Conservation (phyloP, 2,113 vertebrate genomes). For the Aythya baeri region DNA sequence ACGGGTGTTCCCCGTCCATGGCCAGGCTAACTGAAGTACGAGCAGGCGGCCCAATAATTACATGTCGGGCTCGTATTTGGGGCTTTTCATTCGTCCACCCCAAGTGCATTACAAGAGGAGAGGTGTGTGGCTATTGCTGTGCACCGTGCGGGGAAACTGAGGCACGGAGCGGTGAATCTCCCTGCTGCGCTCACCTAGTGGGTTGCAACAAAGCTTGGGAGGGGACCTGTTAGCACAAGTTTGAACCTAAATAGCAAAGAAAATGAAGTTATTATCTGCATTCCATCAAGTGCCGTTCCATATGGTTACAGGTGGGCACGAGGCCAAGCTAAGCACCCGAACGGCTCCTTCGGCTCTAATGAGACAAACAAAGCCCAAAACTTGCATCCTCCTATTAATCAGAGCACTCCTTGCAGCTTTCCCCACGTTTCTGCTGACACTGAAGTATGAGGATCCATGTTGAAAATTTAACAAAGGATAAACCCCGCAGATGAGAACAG, state of each 20-base stretch:
- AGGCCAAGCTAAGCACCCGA: conserved; percentile 47
- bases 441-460: background rate
- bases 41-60: background rate
- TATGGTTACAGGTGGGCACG: conserved; percentile 20
- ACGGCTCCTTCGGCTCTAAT: conserved; percentile 9
- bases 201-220: conserved; percentile 27
- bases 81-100: background rate
- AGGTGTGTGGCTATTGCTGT: background rate
- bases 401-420: conserved; percentile 10
- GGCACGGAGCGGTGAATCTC: background rate
- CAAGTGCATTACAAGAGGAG: background rate
- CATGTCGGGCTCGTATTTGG: background rate
- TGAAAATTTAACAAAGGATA: conserved; percentile 14
- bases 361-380: conserved; percentile 39
- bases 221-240: conserved; percentile 52
- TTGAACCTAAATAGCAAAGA: conserved; percentile 58
- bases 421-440: background rate
- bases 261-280: conserved; percentile 64
- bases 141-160: conserved; percentile 5
- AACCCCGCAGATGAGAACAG: background rate
- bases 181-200: background rate
- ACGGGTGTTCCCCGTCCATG: background rate
- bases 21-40: background rate
- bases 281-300: conserved; percentile 42
- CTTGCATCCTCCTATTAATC: background rate